phyloP scores from a whole-genome alignment of 2,888 invertebrate genomes.

The Tetranychus truncatus region DNA sequence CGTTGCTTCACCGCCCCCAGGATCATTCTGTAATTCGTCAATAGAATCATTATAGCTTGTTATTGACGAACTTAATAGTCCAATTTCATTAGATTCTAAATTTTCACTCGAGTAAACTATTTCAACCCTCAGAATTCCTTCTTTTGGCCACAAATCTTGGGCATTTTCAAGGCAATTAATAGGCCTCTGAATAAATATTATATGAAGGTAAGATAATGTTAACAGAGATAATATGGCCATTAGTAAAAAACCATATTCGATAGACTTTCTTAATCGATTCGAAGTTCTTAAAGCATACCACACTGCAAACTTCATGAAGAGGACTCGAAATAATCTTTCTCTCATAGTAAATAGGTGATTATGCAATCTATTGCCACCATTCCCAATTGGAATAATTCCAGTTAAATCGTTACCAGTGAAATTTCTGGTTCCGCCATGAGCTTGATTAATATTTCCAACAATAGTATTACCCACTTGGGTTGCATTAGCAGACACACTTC shows the following conservation, averaged over 20 bases:
- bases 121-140: constrained; percentile 82
- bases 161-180: constrained; percentile 79
- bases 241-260: constrained; percentile 64
- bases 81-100: background rate
- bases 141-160: constrained; percentile 74
- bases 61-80: background rate
- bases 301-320: constrained; percentile 55
- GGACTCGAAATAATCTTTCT: constrained; percentile 77
- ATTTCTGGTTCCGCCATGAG: background rate
- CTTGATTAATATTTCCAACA: background rate
- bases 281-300: constrained; percentile 76
- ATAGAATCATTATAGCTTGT: background rate
- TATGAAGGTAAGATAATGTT: constrained; percentile 80
- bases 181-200: constrained; percentile 75
- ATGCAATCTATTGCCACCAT: constrained; percentile 15
- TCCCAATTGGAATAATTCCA: background rate
- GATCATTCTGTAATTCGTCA: background rate
- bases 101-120: constrained; percentile 28
- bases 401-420: background rate
- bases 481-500: background rate
- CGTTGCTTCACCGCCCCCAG: too few species aligned
- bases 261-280: constrained; percentile 54
- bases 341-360: constrained; percentile 44
- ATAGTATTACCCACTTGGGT: background rate
- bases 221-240: constrained; percentile 44